Evolutionary conservation across 2,797 vertebrate genomes (phyloP).

Genomic region (Triplophysa bombifrons): DNA sequence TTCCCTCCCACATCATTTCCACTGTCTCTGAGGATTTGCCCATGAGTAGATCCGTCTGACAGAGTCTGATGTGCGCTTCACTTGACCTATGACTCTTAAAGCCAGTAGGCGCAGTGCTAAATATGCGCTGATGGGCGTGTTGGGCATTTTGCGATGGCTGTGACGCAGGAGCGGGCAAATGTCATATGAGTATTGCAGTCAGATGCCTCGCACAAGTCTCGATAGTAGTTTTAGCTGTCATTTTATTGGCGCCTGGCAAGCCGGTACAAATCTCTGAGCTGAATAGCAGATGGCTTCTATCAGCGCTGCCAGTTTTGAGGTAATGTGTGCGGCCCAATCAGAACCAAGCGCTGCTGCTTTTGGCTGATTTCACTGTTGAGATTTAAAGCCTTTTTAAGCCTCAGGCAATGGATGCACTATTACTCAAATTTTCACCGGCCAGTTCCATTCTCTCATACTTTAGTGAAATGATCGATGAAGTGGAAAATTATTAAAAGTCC

Average conservation of each 20-base stretch:
- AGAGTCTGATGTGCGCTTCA: neutral
- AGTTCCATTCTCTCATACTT: neutral
- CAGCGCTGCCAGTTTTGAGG: conserved; percentile 39
- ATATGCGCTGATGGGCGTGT: conserved; percentile 21
- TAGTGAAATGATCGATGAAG: conserved; percentile 16
- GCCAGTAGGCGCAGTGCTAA: conserved; percentile 30
- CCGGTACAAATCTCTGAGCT: conserved; percentile 17
- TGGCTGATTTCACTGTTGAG: conserved; percentile 33
- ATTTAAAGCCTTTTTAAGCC: conserved; percentile 36
- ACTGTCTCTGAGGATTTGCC: conserved; percentile 23
- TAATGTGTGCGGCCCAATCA: conserved; percentile 18
- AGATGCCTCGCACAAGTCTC: conserved; percentile 21
- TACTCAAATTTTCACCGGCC: neutral
- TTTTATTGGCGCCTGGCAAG: conserved; percentile 19
- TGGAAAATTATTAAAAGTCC: conserved; percentile 30
- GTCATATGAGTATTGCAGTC: conserved; percentile 14
- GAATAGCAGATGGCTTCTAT: conserved; percentile 44
- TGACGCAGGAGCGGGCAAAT: neutral
- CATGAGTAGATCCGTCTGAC: conserved; percentile 17
- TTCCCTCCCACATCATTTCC: conserved; percentile 30
- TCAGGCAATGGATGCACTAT: conserved; percentile 28
- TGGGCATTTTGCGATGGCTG: neutral
- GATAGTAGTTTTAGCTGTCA: conserved; percentile 31
- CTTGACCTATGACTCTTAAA: conserved; percentile 28
- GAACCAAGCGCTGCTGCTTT: conserved; percentile 36